phyloP scores from a whole-genome alignment of 2,888 invertebrate species.

The Nymphalis c-album region DNA sequence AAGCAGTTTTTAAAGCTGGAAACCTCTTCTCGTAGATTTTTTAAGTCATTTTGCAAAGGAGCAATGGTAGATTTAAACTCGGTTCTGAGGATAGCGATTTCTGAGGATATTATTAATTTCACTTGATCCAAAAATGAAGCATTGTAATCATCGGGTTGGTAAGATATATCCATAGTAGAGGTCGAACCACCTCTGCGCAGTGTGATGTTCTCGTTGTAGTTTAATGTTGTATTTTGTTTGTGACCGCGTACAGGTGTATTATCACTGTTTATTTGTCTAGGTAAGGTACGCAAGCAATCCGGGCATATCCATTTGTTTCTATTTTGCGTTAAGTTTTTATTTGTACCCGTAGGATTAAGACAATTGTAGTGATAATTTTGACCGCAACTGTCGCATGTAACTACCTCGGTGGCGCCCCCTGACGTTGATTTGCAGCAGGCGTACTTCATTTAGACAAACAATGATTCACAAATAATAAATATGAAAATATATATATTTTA shows the following conservation, averaged over 20 bases:
- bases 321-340: slow-evolving; percentile 4
- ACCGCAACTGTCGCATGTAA: slow-evolving; percentile 3
- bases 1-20: no score
- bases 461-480: slow-evolving; percentile 2
- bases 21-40: not conserved
- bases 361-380: slow-evolving; percentile 5
- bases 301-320: slow-evolving; percentile 2
- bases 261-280: slow-evolving; percentile 3
- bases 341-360: slow-evolving; percentile 5
- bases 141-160: not conserved
- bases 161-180: slow-evolving; percentile 3
- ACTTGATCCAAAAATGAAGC: no score
- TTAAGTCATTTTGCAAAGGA: not conserved
- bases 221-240: slow-evolving; percentile 3
- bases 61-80: not conserved
- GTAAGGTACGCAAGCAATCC: slow-evolving; percentile 1
- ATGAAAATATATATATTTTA: no score
- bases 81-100: not conserved
- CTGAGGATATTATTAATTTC: not conserved
- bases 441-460: not conserved
- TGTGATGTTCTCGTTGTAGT: slow-evolving; percentile 3
- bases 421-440: not conserved
- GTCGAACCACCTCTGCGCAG: slow-evolving; percentile 3
- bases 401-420: not conserved
- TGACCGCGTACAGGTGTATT: slow-evolving; percentile 1